Evolutionary conservation across 64 coral and sea anemone genomes (phyloP).

Genomic region (Acropora tenuis): DNA sequence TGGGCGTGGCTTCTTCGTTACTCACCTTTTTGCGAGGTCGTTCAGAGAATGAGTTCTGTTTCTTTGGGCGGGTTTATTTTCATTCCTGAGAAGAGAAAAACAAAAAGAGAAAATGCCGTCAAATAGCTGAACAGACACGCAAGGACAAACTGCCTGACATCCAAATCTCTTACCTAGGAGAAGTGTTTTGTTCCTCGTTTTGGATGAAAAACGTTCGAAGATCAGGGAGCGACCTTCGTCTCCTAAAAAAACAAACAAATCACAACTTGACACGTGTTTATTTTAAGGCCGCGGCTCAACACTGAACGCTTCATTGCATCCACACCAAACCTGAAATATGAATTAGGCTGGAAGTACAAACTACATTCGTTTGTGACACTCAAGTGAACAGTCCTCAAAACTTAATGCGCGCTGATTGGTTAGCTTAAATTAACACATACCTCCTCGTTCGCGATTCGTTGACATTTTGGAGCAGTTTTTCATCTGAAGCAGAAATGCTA

Average conservation of each 20-base stretch:
- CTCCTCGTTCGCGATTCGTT: constrained; percentile 2
- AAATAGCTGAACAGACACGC: neutral
- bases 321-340: too few relatives aligned
- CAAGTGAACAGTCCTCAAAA: too few relatives aligned
- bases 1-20: neutral
- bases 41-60: constrained; percentile 71
- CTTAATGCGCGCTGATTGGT: too few relatives aligned
- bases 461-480: constrained; percentile 10
- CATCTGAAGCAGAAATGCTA: constrained; percentile 24
- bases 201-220: constrained; percentile 57
- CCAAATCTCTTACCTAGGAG: neutral
- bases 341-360: too few relatives aligned
- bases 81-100: constrained; percentile 3
- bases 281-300: too few relatives aligned
- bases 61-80: constrained; percentile 1
- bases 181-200: constrained; percentile 45
- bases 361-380: too few relatives aligned
- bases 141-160: neutral
- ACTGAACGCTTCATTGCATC: too few relatives aligned
- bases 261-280: neutral
- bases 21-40: constrained; percentile 85
- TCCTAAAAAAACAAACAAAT: constrained; percentile 48
- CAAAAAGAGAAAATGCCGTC: neutral
- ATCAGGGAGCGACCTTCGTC: constrained; percentile 76
- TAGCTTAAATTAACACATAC: neutral